Evolutionary conservation across 2,888 invertebrate species (phyloP), one percentile per base, ranked within the genome.

Genomic region (Rotaria macrura): DNA sequence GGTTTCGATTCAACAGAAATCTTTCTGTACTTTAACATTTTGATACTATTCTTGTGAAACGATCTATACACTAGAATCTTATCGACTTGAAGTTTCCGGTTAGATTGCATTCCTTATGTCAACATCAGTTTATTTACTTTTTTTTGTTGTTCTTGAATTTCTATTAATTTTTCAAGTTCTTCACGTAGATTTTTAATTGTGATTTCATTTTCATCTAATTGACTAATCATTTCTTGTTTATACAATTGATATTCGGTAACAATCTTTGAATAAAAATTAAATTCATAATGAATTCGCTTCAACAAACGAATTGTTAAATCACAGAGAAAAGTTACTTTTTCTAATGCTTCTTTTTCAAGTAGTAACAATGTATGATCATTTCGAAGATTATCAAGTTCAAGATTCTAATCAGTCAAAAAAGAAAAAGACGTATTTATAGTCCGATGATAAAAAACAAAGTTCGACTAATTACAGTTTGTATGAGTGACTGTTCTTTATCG

Each of bases 311-410:
- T 52, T 52, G 20, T 52, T 23, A 6, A n/a, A n/a, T n/a, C n/a
- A n/a, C n/a, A n/a, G n/a, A 52, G 20, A 52, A 23, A n/a, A 65
- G 20, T 65, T 65, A 65, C 65, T 29, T 65, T 29, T 34, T 65
- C 34, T 0, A 65, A 7, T 65, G 65, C 38, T 65, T 65, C 65
- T 65, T 65, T 65, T 34, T 65, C 65, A 29, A 65, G 17, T 34
- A 65, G 38, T 34, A 65, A 65, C 20, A 65, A 65, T 7, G 65
- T 65, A 65, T 65, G 65, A 65, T 65, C 65, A 65, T 65, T 65
- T 65, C 65, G 65, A 65, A 65, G 65, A 65, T 65, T 65, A 38
- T 65, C 65, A 29, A 65, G 65, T 65, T 65, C 65, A 65, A 65
- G 65, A 65, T 34, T 65, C 65, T 65, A 34, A 65, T n/a, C n/a